Evolutionary conservation across 1,140 invertebrate genomes (phyloP).

Genomic region (Vanessa tameamea): DNA sequence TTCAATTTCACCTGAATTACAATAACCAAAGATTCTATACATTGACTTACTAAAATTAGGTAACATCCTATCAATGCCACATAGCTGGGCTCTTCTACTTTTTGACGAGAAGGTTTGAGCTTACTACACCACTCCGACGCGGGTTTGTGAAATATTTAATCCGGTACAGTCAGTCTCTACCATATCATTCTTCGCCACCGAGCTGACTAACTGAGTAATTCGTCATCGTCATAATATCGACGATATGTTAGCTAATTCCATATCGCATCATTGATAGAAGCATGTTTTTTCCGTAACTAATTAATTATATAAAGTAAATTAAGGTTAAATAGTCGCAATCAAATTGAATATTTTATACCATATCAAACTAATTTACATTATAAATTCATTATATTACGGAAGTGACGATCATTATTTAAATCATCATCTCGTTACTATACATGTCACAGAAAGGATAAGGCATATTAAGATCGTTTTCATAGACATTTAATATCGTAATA

Average conservation of each 20-base stretch:
- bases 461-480: constrained; percentile 41
- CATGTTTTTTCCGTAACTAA: background rate
- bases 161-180: too few relatives aligned
- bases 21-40: background rate
- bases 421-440: constrained; percentile 28
- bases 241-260: constrained; percentile 8
- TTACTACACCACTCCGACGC: too few relatives aligned
- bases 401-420: constrained; percentile 25
- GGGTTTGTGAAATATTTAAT: too few relatives aligned
- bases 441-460: constrained; percentile 42
- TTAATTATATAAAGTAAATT: constrained; percentile 7
- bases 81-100: too few relatives aligned
- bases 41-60: too few relatives aligned
- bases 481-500: constrained; percentile 44
- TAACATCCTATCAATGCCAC: too few relatives aligned
- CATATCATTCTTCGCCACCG: too few relatives aligned
- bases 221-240: too few relatives aligned
- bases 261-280: background rate
- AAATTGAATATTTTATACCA: background rate
- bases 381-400: constrained; percentile 19
- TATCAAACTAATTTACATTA: constrained; percentile 8
- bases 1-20: background rate
- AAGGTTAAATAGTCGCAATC: background rate
- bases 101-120: too few relatives aligned
- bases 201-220: too few relatives aligned